Conservation (phyloP, 2,888 invertebrate genomes). For the Aporophyla lueneburgensis region DNA sequence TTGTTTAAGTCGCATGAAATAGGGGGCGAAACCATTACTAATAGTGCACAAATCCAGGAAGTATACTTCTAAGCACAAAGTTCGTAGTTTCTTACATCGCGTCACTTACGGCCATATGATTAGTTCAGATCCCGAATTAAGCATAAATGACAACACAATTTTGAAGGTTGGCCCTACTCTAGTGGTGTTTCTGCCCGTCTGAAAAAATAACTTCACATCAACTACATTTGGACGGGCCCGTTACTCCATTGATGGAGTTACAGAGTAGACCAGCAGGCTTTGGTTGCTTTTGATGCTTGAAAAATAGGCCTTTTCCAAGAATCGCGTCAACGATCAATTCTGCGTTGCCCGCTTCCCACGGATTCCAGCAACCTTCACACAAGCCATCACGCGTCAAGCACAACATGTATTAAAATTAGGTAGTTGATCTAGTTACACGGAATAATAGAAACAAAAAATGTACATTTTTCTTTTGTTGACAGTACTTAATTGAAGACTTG, state of each 20-base stretch:
- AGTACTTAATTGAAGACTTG: constrained; percentile 67
- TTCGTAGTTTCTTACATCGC: too few relatives aligned
- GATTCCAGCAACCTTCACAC: not conserved
- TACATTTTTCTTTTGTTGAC: constrained; percentile 18
- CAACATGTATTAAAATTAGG: not conserved
- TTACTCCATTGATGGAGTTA: too few relatives aligned
- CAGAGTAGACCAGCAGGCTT: not conserved
- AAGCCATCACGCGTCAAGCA: not conserved
- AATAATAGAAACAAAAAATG: too few relatives aligned
- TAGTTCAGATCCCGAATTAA: too few relatives aligned
- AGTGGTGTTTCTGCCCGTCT: too few relatives aligned
- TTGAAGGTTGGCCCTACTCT: too few relatives aligned
- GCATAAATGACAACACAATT: too few relatives aligned
- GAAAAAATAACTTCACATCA: too few relatives aligned
- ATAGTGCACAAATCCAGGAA: not conserved
- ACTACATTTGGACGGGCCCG: too few relatives aligned
- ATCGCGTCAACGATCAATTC: not conserved
- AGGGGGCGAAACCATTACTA: not conserved
- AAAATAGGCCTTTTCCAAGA: not conserved
- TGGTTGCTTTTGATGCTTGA: not conserved
- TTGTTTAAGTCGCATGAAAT: not conserved
- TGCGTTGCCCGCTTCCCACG: too few relatives aligned
- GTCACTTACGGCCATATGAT: too few relatives aligned
- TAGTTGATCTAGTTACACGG: not conserved
- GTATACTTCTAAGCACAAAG: too few relatives aligned